phyloP scores from a whole-genome alignment of 2,797 vertebrate genomes.

The Hylomyscus alleni region DNA sequence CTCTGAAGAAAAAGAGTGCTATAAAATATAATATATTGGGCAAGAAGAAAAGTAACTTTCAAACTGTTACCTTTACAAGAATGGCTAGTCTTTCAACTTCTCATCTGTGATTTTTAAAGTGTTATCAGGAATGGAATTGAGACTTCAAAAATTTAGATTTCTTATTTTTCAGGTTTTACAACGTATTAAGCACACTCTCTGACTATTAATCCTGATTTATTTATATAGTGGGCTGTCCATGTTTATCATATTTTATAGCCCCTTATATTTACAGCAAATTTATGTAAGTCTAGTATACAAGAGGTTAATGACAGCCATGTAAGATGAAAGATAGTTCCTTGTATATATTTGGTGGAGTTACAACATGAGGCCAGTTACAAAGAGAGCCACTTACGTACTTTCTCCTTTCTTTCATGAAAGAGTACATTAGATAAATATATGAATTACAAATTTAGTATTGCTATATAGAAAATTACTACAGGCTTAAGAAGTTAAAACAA shows the following conservation, averaged over 20 bases:
- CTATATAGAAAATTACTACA: conserved; percentile 23
- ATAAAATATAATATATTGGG: conserved; percentile 29
- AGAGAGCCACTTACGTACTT: not conserved
- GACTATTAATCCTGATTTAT: conserved; percentile 36
- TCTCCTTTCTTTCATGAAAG: conserved; percentile 14
- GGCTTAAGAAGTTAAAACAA: conserved; percentile 41
- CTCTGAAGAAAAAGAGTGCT: not conserved
- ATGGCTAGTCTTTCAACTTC: not conserved
- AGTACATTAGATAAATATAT: not conserved
- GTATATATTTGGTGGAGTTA: not conserved
- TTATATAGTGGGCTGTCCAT: not conserved
- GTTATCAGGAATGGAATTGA: conserved; percentile 45
- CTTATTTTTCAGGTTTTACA: conserved; percentile 18
- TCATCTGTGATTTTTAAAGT: conserved; percentile 45
- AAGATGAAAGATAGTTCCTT: not conserved
- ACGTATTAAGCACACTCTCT: conserved; percentile 1
- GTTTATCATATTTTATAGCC: conserved; percentile 52
- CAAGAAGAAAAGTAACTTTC: conserved; percentile 8
- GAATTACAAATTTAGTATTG: not conserved
- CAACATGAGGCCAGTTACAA: not conserved
- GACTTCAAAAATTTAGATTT: conserved; percentile 25
- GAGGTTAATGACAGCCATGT: not conserved
- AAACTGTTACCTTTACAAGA: not conserved
- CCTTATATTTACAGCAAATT: conserved; percentile 17
- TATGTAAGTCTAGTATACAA: not conserved